These are phyloP conservation scores for Elymnias hypermnestra DNA, from an alignment of 1,140 invertebrate genomes.

Conservation along the genomic window DNA sequence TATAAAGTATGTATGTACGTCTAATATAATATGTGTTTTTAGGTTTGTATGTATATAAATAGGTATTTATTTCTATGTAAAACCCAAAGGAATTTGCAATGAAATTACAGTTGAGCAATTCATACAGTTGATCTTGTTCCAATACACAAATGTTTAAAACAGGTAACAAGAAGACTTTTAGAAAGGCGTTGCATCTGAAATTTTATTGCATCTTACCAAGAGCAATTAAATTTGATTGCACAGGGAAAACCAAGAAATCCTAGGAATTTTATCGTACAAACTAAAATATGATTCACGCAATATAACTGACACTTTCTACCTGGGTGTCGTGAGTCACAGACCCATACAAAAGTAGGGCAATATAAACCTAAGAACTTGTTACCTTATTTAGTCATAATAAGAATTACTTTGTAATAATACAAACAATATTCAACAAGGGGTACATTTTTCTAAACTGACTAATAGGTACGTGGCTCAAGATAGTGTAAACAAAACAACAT, in stretches of 20 bases:
- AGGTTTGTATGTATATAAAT: no score
- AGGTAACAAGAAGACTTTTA: no score
- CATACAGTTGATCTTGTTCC: no score
- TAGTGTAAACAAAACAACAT: not conserved
- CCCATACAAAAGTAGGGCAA: not conserved
- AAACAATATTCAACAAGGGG: not conserved
- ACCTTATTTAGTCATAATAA: not conserved
- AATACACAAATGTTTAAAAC: no score
- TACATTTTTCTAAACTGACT: not conserved
- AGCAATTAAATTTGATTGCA: no score
- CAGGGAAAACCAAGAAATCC: not conserved
- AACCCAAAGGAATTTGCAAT: no score
- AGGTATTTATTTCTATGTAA: no score
- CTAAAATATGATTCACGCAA: not conserved
- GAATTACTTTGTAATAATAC: not conserved
- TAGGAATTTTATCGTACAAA: conserved; percentile 4
- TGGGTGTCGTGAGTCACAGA: not conserved
- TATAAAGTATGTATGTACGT: no score
- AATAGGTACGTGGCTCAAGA: not conserved
- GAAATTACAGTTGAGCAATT: no score
- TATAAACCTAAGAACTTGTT: not conserved
- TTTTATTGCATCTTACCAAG: not conserved
- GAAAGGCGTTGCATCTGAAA: not conserved
- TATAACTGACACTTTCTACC: not conserved
- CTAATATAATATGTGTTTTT: no score